Evolutionary conservation across 2,888 invertebrate species (phyloP), one percentile per base, ranked within the genome.

Genomic region (Amiota minor): DNA sequence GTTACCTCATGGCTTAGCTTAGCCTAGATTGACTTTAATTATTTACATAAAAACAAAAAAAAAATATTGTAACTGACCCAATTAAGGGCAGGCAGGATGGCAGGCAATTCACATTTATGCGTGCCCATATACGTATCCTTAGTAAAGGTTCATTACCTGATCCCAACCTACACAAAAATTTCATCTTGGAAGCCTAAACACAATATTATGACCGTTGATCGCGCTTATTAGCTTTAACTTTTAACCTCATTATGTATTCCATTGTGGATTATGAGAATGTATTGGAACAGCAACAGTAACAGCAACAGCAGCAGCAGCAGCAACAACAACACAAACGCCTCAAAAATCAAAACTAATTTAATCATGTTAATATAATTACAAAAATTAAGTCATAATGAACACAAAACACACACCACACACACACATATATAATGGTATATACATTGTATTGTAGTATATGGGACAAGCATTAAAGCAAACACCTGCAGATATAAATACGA

Each of bases 281-380:
- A 35, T 8, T 35, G 6, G 6, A 35, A 6, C 35, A 35, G 4
- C 35, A 35, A 6, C 35, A 35, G 35, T 8, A 35, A 8, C 35
- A 35, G 6, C 35, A 35, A 0, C 35, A 35, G 6, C 35, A 35
- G 6, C 35, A 35, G 0, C 35, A 35, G 35, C 35, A 35, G 6
- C 6, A 35, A 9, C 72, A 77, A 72, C 62, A 65, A 23, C 14
- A 50, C 76, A 79, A 78, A 81, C 77, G 76, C 78, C 59, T 78
- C 76, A 77, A 78, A 84, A 83, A 83, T 83, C 83, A 84, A 80
- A 84, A 79, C 83, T 81, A 83, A 83, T 83, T 83, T 84, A 82
- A 84, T 84, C 83, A 83, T 81, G 83, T 82, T 83, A 84, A 82
- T 81, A 83, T 84, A 83, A 83, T 83, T 83, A 83, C 83, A 79